These are phyloP conservation scores for Pherbina coryleti DNA, from an alignment of 2,888 invertebrate species.

Conservation along the genomic window DNA sequence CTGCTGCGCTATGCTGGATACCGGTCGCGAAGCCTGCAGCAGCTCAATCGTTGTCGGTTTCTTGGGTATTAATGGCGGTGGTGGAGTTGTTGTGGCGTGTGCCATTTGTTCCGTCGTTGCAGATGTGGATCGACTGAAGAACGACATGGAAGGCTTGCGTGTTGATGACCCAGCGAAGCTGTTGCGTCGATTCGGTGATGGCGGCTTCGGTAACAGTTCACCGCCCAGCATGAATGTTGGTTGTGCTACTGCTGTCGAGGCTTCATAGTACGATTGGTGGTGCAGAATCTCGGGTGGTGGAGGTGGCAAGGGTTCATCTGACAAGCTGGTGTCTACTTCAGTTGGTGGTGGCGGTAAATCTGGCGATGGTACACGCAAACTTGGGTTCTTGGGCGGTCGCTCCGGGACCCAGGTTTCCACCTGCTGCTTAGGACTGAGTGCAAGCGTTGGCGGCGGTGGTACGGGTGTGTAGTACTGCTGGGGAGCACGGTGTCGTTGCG, in stretches of 20 bases:
- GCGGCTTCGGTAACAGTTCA: constrained; percentile 53
- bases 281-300: constrained; percentile 69
- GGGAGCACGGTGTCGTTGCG: constrained; percentile 50
- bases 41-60: constrained; percentile 63
- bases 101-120: constrained; percentile 22
- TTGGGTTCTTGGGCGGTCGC: constrained; percentile 82
- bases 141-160: constrained; percentile 57
- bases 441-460: constrained; percentile 26
- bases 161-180: constrained; percentile 69
- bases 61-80: constrained; percentile 66
- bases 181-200: constrained; percentile 67
- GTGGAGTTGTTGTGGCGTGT: constrained; percentile 41
- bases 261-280: constrained; percentile 37
- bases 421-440: constrained; percentile 74
- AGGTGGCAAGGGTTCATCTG: constrained; percentile 69
- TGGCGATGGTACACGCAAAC: constrained; percentile 71
- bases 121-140: constrained; percentile 42
- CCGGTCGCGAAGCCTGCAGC: constrained; percentile 60
- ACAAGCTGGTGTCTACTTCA: constrained; percentile 60
- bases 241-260: constrained; percentile 34
- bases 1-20: constrained; percentile 56
- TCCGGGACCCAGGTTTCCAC: constrained; percentile 81
- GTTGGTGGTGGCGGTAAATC: constrained; percentile 69
- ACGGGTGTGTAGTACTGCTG: constrained; percentile 21
- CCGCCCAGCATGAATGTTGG: constrained; percentile 35